These are phyloP conservation scores for Chanos chanos DNA, from an alignment of 2,797 vertebrate species.

Conservation along the genomic window DNA sequence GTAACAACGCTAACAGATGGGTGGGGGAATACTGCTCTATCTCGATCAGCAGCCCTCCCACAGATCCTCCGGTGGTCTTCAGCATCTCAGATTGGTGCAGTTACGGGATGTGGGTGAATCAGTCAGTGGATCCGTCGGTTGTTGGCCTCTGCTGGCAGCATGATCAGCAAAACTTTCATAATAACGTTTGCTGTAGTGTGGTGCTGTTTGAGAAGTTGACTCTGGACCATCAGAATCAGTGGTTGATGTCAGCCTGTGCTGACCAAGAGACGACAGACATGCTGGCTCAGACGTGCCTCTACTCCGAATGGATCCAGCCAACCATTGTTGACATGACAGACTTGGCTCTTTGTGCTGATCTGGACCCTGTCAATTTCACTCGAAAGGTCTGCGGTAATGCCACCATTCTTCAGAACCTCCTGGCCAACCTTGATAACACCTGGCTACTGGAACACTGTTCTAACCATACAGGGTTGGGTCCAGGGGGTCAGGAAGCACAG, in stretches of 20 bases:
- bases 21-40: conserved; percentile 56
- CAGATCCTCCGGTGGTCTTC: conserved; percentile 22
- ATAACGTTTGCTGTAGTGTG: conserved; percentile 67
- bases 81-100: conserved; percentile 59
- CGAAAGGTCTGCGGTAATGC: conserved; percentile 64
- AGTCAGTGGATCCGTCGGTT: conserved; percentile 63
- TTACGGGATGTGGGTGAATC: conserved; percentile 60
- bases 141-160: conserved; percentile 70
- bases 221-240: conserved; percentile 59
- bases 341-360: conserved; percentile 69
- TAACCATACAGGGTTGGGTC: conserved; percentile 49
- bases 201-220: conserved; percentile 58
- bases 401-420: conserved; percentile 65
- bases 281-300: conserved; percentile 60
- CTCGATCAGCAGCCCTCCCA: conserved; percentile 6
- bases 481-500: background rate
- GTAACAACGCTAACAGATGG: conserved; percentile 54
- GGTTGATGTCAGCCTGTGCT: conserved; percentile 62
- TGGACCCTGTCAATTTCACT: conserved; percentile 67
- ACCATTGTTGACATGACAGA: conserved; percentile 75
- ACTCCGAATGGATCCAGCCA: conserved; percentile 67
- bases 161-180: conserved; percentile 61
- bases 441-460: conserved; percentile 69
- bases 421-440: conserved; percentile 74
- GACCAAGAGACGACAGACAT: conserved; percentile 45